Evolutionary conservation across 1,140 invertebrate genomes (phyloP).

Genomic region (Neodiprion fabricii): DNA sequence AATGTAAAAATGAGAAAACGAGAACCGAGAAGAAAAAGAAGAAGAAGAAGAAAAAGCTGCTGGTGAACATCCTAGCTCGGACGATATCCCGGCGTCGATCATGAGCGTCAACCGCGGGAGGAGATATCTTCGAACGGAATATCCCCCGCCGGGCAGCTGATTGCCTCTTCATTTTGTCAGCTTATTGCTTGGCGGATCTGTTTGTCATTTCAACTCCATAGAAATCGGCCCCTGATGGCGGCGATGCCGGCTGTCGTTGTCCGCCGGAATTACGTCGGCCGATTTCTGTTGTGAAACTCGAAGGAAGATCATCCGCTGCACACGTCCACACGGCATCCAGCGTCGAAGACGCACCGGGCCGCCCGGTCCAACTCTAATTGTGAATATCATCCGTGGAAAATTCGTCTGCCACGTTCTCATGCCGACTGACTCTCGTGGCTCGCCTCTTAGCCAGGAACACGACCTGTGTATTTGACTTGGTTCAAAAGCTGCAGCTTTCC

Average conservation of each 20-base stretch:
- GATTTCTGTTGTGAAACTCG: not conserved
- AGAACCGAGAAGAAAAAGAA: not conserved
- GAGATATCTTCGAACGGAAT: not conserved
- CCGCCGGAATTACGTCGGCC: not conserved
- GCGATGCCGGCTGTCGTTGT: slow-evolving; percentile 9
- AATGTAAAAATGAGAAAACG: not conserved
- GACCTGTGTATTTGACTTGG: not conserved
- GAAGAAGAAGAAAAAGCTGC: not conserved
- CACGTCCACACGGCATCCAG: no score
- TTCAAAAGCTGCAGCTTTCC: slow-evolving; percentile 42
- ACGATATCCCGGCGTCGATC: not conserved
- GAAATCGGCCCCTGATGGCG: slow-evolving; percentile 34
- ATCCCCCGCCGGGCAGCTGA: slow-evolving; percentile 45
- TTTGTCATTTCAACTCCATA: slow-evolving; percentile 46
- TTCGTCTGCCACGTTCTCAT: not conserved
- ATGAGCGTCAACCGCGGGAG: not conserved
- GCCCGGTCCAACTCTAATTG: not conserved
- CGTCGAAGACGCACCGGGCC: not conserved
- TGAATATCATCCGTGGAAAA: slow-evolving; percentile 1
- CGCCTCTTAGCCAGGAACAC: not conserved
- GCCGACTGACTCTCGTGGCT: not conserved
- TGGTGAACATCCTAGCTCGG: not conserved
- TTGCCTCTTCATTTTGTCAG: slow-evolving; percentile 47
- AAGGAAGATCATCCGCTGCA: no score
- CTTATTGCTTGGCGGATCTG: slow-evolving; percentile 47